Evolutionary conservation across 2,113 vertebrate species (phyloP).

Genomic region (Pandion haliaetus): DNA sequence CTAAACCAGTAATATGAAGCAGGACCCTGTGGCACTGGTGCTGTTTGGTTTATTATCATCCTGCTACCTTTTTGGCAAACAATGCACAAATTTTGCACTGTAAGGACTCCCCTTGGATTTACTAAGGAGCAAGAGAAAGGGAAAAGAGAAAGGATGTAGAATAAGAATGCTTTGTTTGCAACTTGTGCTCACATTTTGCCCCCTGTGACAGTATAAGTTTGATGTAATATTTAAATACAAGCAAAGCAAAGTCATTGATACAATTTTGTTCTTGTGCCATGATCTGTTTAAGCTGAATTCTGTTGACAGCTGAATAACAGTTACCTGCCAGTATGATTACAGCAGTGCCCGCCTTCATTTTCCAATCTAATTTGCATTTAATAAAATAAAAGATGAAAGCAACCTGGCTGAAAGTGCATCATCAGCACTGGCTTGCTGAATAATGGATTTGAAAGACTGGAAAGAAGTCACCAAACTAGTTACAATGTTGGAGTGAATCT

Average conservation of each 20-base stretch:
- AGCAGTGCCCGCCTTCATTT: slow-evolving; percentile 53
- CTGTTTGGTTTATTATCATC: not conserved
- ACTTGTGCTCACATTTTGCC: not conserved
- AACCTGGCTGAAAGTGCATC: slow-evolving; percentile 54
- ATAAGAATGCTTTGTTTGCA: slow-evolving; percentile 16
- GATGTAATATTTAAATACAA: slow-evolving; percentile 59
- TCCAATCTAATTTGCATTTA: slow-evolving; percentile 57
- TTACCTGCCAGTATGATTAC: slow-evolving; percentile 43
- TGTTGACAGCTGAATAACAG: slow-evolving; percentile 51
- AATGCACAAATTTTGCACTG: not conserved
- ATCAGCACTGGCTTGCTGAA: slow-evolving; percentile 52
- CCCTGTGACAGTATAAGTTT: not conserved
- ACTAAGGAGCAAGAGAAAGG: not conserved
- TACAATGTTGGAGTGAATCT: not conserved
- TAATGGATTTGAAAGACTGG: slow-evolving; percentile 57
- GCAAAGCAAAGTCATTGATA: slow-evolving; percentile 11
- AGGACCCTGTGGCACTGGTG: not conserved
- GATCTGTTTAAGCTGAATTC: slow-evolving; percentile 58
- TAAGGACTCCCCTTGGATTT: not conserved
- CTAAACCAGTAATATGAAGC: not conserved
- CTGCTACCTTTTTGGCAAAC: not conserved
- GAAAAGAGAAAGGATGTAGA: not conserved
- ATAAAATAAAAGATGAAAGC: slow-evolving; percentile 61
- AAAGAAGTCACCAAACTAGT: slow-evolving; percentile 46
- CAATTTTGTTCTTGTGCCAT: slow-evolving; percentile 25